Conservation (phyloP, 2,888 invertebrate species). For the Rapana venosa region DNA sequence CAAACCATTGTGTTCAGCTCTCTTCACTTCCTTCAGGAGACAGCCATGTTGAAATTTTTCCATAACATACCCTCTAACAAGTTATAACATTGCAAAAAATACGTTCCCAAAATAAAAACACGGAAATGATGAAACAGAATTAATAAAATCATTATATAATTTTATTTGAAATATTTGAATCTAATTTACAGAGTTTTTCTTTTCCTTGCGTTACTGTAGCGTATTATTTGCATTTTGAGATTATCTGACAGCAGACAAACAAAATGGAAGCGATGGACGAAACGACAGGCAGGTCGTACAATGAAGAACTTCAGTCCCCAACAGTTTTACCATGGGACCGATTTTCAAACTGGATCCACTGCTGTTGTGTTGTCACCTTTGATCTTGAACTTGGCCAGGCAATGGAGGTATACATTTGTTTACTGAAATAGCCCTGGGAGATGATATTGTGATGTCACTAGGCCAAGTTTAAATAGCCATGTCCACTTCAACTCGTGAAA, state of each 20-base stretch:
- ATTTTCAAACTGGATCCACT: constrained; percentile 95
- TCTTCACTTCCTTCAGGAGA: constrained; percentile 59
- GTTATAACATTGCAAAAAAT: not conserved
- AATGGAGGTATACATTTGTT: constrained; percentile 85
- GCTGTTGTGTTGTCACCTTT: constrained; percentile 98
- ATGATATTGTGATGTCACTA: no score
- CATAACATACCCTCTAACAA: constrained; percentile 36
- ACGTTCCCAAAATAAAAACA: no score
- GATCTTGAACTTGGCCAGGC: constrained; percentile 99
- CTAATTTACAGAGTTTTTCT: no score
- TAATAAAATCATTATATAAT: no score
- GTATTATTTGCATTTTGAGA: not conserved
- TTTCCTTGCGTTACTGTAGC: no score
- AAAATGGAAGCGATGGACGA: constrained; percentile 47
- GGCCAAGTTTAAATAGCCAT: no score
- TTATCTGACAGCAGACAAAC: constrained; percentile 7
- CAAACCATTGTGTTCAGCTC: constrained; percentile 43
- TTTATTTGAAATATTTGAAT: no score
- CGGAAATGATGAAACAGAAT: no score
- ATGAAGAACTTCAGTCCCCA: constrained; percentile 59
- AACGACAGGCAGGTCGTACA: constrained; percentile 36
- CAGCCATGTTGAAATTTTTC: constrained; percentile 73
- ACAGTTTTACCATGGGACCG: constrained; percentile 79
- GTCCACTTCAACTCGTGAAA: no score
- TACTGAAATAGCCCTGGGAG: no score